phyloP scores from a whole-genome alignment of 2,797 vertebrate species.

The Malacoctenus gilli region DNA sequence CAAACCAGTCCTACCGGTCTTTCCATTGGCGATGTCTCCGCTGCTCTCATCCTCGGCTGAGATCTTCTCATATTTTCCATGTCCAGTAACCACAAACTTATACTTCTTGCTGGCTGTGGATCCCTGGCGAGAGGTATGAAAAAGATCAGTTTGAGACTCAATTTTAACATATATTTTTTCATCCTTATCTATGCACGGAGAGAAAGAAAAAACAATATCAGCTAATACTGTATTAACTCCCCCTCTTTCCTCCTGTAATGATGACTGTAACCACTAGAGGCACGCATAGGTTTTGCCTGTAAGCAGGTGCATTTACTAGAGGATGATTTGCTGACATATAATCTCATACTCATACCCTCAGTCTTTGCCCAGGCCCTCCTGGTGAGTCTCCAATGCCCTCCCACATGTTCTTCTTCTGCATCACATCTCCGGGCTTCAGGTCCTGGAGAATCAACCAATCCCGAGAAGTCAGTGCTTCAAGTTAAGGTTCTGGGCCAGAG shows the following conservation, averaged over 20 bases:
- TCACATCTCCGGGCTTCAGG: conserved; percentile 89
- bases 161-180: no score
- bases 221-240: no score
- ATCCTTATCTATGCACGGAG: no score
- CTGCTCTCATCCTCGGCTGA: conserved; percentile 73
- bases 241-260: no score
- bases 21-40: conserved; percentile 54
- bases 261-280: no score
- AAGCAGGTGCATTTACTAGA: no score
- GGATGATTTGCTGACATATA: no score
- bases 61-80: conserved; percentile 96
- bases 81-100: conserved; percentile 92
- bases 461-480: no score
- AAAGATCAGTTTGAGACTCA: no score
- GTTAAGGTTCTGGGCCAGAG: no score
- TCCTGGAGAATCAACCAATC: conserved; percentile 84
- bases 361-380: conserved; percentile 30
- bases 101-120: conserved; percentile 84
- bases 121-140: conserved; percentile 68
- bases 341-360: conserved; percentile 71
- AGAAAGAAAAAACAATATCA: no score
- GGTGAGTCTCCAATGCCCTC: conserved; percentile 82
- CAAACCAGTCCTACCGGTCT: conserved; percentile 18
- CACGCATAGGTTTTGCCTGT: no score
- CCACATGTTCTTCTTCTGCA: conserved; percentile 95